Percentiles rank a stretch among this genome's conserved stretches.
These are phyloP conservation scores for Stenichneumon culpator DNA, from an alignment of 2,888 invertebrate species.

Conservation along the genomic window DNA sequence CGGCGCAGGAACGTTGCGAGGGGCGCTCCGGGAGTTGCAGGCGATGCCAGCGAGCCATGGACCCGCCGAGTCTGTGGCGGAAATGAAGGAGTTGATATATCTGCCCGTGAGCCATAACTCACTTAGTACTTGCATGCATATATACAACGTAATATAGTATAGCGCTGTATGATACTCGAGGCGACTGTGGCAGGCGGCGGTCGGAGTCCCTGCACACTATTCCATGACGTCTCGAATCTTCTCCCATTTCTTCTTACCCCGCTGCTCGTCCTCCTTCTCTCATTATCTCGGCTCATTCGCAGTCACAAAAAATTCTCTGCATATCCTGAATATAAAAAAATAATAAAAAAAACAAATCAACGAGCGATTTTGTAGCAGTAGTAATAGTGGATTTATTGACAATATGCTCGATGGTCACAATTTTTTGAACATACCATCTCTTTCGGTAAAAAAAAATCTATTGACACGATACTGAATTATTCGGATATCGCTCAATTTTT, in stretches of 20 bases:
- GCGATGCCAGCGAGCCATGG: slow-evolving; percentile 65
- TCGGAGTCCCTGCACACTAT: slow-evolving; percentile 29
- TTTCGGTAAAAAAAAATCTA: background rate
- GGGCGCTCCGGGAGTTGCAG: slow-evolving; percentile 56
- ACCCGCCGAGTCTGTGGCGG: slow-evolving; percentile 81
- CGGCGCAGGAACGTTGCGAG: slow-evolving; percentile 9
- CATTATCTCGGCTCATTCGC: background rate
- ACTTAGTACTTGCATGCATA: slow-evolving; percentile 78
- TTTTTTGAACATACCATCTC: too few relatives aligned
- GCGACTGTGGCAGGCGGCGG: slow-evolving; percentile 58
- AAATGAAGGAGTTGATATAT: slow-evolving; percentile 84
- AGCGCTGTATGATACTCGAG: slow-evolving; percentile 52
- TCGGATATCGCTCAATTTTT: background rate
- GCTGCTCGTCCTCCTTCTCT: background rate
- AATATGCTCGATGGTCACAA: too few relatives aligned
- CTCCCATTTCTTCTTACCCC: background rate
- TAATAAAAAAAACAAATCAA: background rate
- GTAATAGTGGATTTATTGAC: too few relatives aligned
- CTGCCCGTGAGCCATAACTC: slow-evolving; percentile 83
- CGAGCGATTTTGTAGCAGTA: too few relatives aligned
- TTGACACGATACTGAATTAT: background rate
- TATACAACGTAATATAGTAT: slow-evolving; percentile 57
- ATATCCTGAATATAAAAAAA: background rate
- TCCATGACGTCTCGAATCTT: slow-evolving; percentile 14
- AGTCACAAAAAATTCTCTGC: background rate